These are phyloP conservation scores for Lypha dubia DNA, from an alignment of 2,888 invertebrate genomes.

Conservation along the genomic window DNA sequence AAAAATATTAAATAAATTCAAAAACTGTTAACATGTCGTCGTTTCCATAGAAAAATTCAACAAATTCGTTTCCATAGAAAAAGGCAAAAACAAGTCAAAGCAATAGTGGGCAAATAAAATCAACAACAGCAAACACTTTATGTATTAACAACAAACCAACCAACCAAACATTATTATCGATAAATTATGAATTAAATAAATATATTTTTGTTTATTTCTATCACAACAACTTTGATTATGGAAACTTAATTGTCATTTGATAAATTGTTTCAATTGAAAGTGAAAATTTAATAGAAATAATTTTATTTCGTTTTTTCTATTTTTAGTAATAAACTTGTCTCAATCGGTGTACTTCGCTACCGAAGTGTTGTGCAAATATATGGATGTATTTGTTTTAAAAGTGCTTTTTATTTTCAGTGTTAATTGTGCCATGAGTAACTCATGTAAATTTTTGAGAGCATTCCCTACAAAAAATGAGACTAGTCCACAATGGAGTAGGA, in stretches of 20 bases:
- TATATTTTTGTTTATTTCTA: conserved; percentile 16
- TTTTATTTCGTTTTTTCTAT: not conserved
- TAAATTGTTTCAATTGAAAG: conserved; percentile 35
- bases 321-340: no score
- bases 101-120: conserved; percentile 11
- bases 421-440: no score
- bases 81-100: conserved; percentile 23
- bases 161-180: conserved; percentile 23
- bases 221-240: conserved; percentile 17
- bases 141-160: not conserved
- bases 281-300: conserved; percentile 25
- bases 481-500: no score
- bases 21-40: conserved; percentile 49
- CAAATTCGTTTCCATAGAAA: conserved; percentile 36
- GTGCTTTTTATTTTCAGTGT: no score
- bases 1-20: conserved; percentile 19
- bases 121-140: conserved; percentile 1
- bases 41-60: conserved; percentile 41
- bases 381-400: no score
- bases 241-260: not conserved
- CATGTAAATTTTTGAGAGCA: no score
- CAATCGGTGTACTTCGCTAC: no score
- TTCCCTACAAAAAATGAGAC: no score
- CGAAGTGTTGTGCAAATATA: no score
- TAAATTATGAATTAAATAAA: conserved; percentile 38